Evolutionary conservation across 1,140 invertebrate genomes (phyloP), one percentile per base, ranked within the genome.

Genomic region (Eciton burchellii): DNA sequence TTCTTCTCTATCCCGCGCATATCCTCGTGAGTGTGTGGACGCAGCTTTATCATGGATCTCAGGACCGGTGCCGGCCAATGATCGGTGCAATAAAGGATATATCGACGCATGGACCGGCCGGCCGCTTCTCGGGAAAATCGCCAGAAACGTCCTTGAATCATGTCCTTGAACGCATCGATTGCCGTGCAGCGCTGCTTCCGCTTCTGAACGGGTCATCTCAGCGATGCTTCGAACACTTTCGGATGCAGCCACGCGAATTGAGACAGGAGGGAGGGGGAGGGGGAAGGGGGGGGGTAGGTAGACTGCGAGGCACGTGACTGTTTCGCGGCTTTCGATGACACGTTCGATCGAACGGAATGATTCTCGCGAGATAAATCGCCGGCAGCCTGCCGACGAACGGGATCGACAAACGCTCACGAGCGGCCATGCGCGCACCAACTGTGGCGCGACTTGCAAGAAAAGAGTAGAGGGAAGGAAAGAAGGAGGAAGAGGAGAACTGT

Each of bases 1-100:
- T 81, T 84, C 89, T 90, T 88, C 90, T 88, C 91, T 81, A 83
- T 76, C 63, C 82, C 72, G 83, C 82, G 16, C 29, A 52, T 62
- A 29, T 63, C 73, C 54, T 72, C 63, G 47, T n/a, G n/a, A n/a
- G n/a, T n/a, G n/a, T 82, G 76, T 72, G 74, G 73, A 85, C 85
- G 81, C 6, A 45, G 70, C 45, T 43, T 65, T 87, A 87, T 83
- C 85, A 59, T 16, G 24, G 26, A 76, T 79, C 77, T 62, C 57
- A 66, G 79, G 49, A 88, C 82, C 73, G 81, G 26, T 9, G 19
- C 57, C 29, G 35, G n/a, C 49, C 26, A 65, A 43, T 45, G 72
- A 87, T 86, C 84, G 62, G 70, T 56, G 63, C 24, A 70, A 70
- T 68, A 45, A 70, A 57, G n/a, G n/a, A 70, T 79, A 49, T 79